A percentile compares a stretch with the other conserved stretches of the same genome.
Evolutionary conservation across 2,888 invertebrate species (phyloP).

Genomic region (Baronia brevicornis): DNA sequence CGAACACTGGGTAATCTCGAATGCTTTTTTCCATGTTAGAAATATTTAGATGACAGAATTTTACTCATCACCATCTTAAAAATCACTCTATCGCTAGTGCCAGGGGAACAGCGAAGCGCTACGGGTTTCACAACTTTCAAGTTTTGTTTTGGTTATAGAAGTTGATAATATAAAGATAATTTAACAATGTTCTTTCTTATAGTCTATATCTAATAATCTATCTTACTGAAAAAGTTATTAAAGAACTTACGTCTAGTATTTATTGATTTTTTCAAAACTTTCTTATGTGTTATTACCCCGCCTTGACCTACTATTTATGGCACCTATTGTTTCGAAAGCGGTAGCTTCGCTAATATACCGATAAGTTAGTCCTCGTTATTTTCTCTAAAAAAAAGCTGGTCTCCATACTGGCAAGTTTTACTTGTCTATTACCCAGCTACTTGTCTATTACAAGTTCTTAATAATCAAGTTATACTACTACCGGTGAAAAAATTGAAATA

Average conservation of each 20-base stretch:
- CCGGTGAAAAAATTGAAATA: no score
- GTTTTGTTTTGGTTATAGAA: not conserved
- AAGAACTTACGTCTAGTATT: not conserved
- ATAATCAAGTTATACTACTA: no score
- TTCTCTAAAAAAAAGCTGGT: no score
- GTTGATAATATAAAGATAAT: not conserved
- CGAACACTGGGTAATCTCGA: not conserved
- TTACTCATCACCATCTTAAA: not conserved
- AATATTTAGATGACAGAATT: not conserved
- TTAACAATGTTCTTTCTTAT: no score
- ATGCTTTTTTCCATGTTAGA: not conserved
- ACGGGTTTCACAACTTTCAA: not conserved
- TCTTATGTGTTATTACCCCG: not conserved
- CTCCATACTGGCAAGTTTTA: no score
- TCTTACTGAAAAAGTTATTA: not conserved
- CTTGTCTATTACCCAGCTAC: no score
- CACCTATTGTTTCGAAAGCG: no score
- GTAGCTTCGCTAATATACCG: no score
- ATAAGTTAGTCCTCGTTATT: no score
- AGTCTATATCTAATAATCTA: not conserved
- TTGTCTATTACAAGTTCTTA: no score
- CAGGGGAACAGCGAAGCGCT: not conserved
- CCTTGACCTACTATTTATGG: not conserved
- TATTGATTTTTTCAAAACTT: not conserved
- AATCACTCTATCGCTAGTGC: not conserved